Percentiles rank a stretch among this genome's conserved stretches.
Evolutionary conservation across 2,797 vertebrate genomes (phyloP).

Genomic region (Lemur catta): DNA sequence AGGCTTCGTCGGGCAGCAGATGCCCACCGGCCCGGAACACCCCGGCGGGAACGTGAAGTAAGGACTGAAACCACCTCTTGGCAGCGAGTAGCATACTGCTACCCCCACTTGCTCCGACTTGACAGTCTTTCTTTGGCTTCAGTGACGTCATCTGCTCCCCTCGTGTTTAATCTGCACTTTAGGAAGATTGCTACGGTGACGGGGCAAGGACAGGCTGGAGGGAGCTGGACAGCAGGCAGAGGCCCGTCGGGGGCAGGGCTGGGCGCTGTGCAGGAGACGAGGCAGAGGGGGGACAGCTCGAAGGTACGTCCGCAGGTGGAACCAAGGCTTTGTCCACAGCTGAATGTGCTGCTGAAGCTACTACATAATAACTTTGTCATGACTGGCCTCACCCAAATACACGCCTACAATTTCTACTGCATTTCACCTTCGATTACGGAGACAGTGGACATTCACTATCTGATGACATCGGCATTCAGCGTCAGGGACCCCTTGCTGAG

Average conservation of each 20-base stretch:
- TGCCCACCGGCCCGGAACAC: accelerated
- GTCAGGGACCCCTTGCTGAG: too few relatives aligned
- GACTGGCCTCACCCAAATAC: accelerated
- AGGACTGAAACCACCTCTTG: accelerated
- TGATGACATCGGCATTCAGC: accelerated
- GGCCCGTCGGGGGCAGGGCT: not conserved
- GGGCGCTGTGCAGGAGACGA: not conserved
- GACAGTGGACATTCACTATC: not conserved
- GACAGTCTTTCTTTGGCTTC: not conserved
- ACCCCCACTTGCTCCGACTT: not conserved
- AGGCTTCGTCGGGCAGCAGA: not conserved
- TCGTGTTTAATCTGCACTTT: not conserved
- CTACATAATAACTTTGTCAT: accelerated
- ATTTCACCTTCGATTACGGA: accelerated
- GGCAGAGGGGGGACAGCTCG: not conserved
- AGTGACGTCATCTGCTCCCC: too few relatives aligned
- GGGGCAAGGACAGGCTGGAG: not conserved
- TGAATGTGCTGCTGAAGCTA: accelerated
- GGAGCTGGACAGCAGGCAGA: not conserved
- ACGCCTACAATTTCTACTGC: accelerated
- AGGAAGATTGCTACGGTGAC: too few relatives aligned
- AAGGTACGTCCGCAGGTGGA: not conserved
- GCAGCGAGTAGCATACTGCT: accelerated
- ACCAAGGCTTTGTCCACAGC: not conserved
- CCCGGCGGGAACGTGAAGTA: accelerated